Conservation (phyloP, 2,113 vertebrate species). For the Carollia perspicillata region DNA sequence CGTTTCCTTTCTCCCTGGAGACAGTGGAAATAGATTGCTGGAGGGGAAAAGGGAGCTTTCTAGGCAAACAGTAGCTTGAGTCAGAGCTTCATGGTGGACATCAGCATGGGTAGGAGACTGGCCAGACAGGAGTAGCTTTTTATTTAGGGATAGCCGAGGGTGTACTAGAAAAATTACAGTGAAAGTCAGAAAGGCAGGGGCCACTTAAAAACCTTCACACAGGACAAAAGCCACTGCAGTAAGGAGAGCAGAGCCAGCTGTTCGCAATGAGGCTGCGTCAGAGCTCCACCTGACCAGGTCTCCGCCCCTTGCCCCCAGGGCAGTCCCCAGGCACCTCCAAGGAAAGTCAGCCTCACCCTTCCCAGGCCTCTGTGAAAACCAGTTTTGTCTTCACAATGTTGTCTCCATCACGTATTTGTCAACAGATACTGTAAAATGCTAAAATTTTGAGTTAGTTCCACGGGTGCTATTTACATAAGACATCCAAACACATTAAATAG, state of each 20-base stretch:
- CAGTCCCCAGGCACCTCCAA: not conserved
- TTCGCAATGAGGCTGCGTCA: too few relatives aligned
- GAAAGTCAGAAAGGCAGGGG: not conserved
- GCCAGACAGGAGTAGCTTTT: not conserved
- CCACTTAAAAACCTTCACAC: not conserved
- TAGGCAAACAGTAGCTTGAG: not conserved
- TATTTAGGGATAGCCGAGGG: not conserved
- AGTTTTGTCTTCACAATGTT: not conserved
- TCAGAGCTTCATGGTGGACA: not conserved
- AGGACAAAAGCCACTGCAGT: not conserved
- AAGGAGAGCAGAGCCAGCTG: not conserved
- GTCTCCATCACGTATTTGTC: not conserved
- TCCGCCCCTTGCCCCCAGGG: not conserved
- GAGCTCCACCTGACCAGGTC: fast-evolving
- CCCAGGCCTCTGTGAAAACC: not conserved
- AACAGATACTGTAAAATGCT: not conserved
- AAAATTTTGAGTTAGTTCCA: not conserved
- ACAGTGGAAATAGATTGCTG: not conserved
- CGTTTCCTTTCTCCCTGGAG: not conserved
- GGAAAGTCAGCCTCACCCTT: not conserved
- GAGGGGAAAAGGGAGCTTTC: not conserved
- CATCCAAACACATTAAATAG: not conserved
- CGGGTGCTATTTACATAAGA: not conserved
- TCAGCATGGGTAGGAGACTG: not conserved
- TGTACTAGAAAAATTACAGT: not conserved